Conservation (phyloP, 2,888 invertebrate genomes). For the Mylabris sibirica region DNA sequence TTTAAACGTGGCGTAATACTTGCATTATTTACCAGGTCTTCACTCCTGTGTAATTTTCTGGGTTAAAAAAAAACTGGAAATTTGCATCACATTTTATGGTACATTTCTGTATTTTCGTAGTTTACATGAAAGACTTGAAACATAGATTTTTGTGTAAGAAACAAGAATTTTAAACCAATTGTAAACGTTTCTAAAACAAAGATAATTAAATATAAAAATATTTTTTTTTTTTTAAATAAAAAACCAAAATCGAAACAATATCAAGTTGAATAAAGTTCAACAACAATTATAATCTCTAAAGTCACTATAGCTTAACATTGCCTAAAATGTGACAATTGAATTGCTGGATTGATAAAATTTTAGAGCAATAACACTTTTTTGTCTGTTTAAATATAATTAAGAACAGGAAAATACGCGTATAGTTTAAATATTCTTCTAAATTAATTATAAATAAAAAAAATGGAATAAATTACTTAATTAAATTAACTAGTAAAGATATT, state of each 20-base stretch:
- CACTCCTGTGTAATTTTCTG: no score
- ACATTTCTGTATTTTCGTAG: neutral
- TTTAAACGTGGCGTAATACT: no score
- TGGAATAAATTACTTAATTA: constrained; percentile 37
- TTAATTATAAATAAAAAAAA: constrained; percentile 9
- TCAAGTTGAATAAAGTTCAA: neutral
- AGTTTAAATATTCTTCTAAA: neutral
- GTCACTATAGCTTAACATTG: constrained; percentile 26
- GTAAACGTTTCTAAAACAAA: neutral
- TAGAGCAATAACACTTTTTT: constrained; percentile 19
- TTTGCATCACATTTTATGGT: neutral
- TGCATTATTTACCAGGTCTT: no score
- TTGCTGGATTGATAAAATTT: constrained; percentile 24
- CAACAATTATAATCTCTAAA: constrained; percentile 28
- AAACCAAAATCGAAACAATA: neutral
- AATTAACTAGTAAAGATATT: constrained; percentile 68
- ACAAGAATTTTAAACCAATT: neutral
- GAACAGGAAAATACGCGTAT: constrained; percentile 7
- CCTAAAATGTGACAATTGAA: constrained; percentile 21
- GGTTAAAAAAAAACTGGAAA: neutral
- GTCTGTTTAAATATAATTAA: constrained; percentile 1
- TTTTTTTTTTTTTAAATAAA: neutral
- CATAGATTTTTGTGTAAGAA: neutral
- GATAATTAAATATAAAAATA: neutral
- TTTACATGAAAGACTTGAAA: constrained; percentile 6